Percentiles rank a stretch among this genome's conserved stretches.
These are phyloP conservation scores for Oligia latruncula DNA, from an alignment of 2,888 invertebrate genomes.

Conservation along the genomic window DNA sequence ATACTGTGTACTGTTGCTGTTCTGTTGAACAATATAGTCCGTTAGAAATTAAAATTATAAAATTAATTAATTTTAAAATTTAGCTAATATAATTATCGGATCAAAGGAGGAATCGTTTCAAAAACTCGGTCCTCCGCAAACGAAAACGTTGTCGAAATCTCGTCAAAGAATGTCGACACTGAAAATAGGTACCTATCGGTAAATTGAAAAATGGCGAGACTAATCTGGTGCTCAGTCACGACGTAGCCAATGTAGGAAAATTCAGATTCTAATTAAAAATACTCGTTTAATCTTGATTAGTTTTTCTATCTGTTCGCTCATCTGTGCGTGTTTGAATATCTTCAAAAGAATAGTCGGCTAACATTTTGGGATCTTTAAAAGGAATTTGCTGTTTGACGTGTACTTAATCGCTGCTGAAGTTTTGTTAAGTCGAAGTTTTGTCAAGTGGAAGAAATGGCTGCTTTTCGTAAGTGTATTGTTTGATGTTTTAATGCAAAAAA, in stretches of 20 bases:
- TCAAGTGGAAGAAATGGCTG: slow-evolving; percentile 26
- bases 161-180: slow-evolving; percentile 31
- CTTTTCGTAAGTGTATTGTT: slow-evolving; percentile 43
- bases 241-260: slow-evolving; percentile 57
- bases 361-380: slow-evolving; percentile 9
- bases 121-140: not conserved
- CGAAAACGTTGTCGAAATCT: not conserved
- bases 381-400: slow-evolving; percentile 22
- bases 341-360: slow-evolving; percentile 28
- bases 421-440: slow-evolving; percentile 11
- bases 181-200: slow-evolving; percentile 25
- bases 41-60: not conserved
- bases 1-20: no score
- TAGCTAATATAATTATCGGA: not conserved
- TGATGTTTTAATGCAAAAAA: not conserved
- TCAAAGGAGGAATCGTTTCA: not conserved
- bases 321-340: slow-evolving; percentile 24
- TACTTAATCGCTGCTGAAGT: slow-evolving; percentile 6
- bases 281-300: slow-evolving; percentile 58
- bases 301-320: slow-evolving; percentile 50
- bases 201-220: slow-evolving; percentile 64
- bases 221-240: slow-evolving; percentile 51
- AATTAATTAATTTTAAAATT: no score
- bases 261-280: slow-evolving; percentile 71
- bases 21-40: no score